A percentile compares a stretch with the other conserved stretches of the same genome.
These are phyloP conservation scores for Platycheirus rosarum DNA, from an alignment of 2,888 invertebrate species.

Conservation along the genomic window DNA sequence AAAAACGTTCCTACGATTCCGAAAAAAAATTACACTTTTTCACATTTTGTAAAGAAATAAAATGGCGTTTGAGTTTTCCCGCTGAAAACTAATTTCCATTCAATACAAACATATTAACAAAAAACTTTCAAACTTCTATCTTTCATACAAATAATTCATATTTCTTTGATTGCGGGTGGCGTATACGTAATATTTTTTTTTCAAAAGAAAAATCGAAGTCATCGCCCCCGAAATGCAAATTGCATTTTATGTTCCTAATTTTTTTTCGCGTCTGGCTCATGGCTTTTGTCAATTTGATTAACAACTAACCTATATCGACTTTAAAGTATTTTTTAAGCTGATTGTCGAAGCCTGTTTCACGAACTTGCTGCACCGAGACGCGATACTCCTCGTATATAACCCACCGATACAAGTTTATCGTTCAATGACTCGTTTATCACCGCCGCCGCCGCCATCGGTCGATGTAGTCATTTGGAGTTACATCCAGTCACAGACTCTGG, in stretches of 20 bases:
- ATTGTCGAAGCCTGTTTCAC: constrained; percentile 15
- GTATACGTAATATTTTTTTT: constrained; percentile 14
- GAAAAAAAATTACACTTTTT: too few relatives aligned
- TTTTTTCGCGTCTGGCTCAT: constrained; percentile 11
- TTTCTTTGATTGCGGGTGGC: not conserved
- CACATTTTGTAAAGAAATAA: too few relatives aligned
- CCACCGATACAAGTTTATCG: constrained; percentile 55
- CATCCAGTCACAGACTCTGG: constrained; percentile 40
- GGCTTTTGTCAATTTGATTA: constrained; percentile 21
- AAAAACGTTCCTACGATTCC: too few relatives aligned
- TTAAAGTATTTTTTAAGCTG: constrained; percentile 5
- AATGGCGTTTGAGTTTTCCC: too few relatives aligned
- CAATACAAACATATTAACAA: too few relatives aligned
- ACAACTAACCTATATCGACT: constrained; percentile 10
- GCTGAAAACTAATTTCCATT: too few relatives aligned
- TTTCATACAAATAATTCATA: too few relatives aligned
- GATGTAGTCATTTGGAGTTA: constrained; percentile 31
- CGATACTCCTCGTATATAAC: constrained; percentile 9
- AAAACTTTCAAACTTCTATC: too few relatives aligned
- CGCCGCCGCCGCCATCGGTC: not conserved
- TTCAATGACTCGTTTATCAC: constrained; percentile 58
- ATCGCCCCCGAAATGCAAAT: not conserved
- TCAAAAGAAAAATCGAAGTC: not conserved
- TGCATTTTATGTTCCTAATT: constrained; percentile 16
- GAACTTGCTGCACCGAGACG: constrained; percentile 2